Evolutionary conservation across 2,113 vertebrate genomes (phyloP), one percentile per base, ranked within the genome.

Genomic region (Burhinus oedicnemus): DNA sequence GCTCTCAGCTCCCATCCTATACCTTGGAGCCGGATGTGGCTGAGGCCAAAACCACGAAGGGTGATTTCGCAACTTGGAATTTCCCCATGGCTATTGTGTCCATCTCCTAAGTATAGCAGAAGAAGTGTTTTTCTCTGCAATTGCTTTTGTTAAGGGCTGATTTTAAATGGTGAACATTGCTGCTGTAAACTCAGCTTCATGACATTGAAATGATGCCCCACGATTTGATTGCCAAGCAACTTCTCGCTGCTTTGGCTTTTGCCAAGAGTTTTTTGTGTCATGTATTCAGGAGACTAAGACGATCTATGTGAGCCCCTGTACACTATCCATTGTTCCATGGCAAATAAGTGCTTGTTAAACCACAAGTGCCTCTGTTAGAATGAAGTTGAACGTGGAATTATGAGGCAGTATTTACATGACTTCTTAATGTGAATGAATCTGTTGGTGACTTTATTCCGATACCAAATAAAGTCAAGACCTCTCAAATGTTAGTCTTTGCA

Each of bases 41-140:
- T 87, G 61, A 72, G 49, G 36, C 81, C 25, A 93, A 93, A 97
- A 92, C 93, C 94, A 93, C 74, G 26, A 76, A 65, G 83, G 42
- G 61, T 96, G 92, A 87, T 90, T 95, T 85, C 95, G 8, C 61
- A 94, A 65, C 74, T 87, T 92, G 91, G 89, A 95, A 97, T 97
- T 95, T 94, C 90, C 93, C 74, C 27, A 10, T 62, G 87, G 70
- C 87, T 85, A 8, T 84, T 92, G 77, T 76, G 65, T 69, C 83
- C 91, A 26, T 89, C 61, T 84, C 25, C 65, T 57, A 85, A 87
- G 45, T 57, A 87, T 9, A 91, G 65, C 21, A 76, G 36, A 52
- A 90, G 34, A 80, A 91, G 36, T 15, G 62, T 64, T 90, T 18
- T 47, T 65, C 34, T 65, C 36, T 96, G 86, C 81, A 82, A 29